These are phyloP conservation scores for Dinomys branickii DNA, from an alignment of 2,113 vertebrate genomes.

Conservation along the genomic window DNA sequence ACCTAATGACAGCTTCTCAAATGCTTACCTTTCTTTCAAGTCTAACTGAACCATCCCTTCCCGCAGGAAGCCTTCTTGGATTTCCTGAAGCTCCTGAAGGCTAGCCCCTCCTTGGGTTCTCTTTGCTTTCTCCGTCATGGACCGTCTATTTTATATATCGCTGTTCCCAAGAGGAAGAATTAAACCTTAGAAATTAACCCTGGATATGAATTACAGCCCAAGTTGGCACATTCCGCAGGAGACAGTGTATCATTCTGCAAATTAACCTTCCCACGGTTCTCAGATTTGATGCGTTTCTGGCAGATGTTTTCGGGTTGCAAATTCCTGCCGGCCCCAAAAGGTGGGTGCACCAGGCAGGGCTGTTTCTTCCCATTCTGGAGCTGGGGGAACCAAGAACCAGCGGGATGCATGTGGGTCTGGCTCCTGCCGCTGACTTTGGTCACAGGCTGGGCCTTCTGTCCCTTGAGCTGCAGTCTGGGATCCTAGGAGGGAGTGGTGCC, in stretches of 20 bases:
- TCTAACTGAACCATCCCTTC: background rate
- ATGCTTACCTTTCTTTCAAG: background rate
- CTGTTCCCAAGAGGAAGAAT: background rate
- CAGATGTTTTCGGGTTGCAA: background rate
- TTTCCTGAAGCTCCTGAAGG: background rate
- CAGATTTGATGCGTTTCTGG: background rate
- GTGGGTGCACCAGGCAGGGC: background rate
- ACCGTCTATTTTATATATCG: background rate
- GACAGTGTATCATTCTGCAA: background rate
- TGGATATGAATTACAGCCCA: background rate
- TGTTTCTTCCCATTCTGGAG: background rate
- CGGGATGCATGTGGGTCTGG: background rate
- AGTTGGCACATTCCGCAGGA: background rate
- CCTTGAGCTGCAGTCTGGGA: constrained; percentile 41
- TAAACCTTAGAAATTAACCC: background rate
- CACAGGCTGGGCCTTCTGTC: background rate
- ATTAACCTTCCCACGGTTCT: background rate
- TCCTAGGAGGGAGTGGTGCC: background rate
- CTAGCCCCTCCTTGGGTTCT: background rate
- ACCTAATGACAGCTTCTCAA: background rate
- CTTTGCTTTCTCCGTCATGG: background rate
- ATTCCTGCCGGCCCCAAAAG: background rate
- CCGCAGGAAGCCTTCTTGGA: background rate
- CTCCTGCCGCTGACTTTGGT: background rate
- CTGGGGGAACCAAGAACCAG: background rate